Percentiles rank a stretch among this genome's conserved stretches.
These are phyloP conservation scores for Lamproptera curius DNA, from an alignment of 2,888 invertebrate genomes.

Conservation along the genomic window DNA sequence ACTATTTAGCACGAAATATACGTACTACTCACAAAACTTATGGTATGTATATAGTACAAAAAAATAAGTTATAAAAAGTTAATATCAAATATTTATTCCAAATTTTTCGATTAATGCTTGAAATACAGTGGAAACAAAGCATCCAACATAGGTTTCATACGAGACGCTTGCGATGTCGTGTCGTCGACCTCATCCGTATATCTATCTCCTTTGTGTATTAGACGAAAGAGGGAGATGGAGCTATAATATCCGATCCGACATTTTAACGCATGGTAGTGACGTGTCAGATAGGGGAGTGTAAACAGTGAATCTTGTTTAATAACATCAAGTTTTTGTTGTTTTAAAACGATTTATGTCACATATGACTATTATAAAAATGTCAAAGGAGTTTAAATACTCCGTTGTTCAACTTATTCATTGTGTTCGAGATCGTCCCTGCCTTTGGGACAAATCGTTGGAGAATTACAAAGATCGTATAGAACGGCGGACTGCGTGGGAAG, in stretches of 20 bases:
- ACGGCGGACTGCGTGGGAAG: conserved; percentile 58
- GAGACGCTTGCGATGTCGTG: conserved; percentile 44
- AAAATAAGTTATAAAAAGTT: too few species aligned
- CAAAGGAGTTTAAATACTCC: conserved; percentile 60
- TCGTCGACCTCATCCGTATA: conserved; percentile 48
- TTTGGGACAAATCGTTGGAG: conserved; percentile 65
- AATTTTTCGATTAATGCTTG: too few species aligned
- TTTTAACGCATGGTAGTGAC: conserved; percentile 47
- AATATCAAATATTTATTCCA: too few species aligned
- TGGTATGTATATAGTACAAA: too few species aligned
- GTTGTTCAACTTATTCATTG: conserved; percentile 47
- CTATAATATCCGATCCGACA: conserved; percentile 51
- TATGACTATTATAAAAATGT: conserved; percentile 29
- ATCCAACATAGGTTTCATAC: too few species aligned
- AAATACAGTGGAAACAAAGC: too few species aligned
- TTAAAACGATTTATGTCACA: conserved; percentile 1
- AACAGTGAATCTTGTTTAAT: conserved; percentile 35
- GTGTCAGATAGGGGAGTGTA: conserved; percentile 43
- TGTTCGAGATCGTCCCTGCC: conserved; percentile 51
- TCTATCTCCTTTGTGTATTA: conserved; percentile 33
- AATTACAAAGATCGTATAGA: conserved; percentile 62
- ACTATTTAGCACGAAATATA: too few species aligned
- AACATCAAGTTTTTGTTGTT: conserved; percentile 20
- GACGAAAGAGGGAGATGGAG: conserved; percentile 31
- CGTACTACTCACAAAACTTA: too few species aligned